Evolutionary conservation across 2,888 invertebrate species (phyloP).

Genomic region (Spilarctia lutea): DNA sequence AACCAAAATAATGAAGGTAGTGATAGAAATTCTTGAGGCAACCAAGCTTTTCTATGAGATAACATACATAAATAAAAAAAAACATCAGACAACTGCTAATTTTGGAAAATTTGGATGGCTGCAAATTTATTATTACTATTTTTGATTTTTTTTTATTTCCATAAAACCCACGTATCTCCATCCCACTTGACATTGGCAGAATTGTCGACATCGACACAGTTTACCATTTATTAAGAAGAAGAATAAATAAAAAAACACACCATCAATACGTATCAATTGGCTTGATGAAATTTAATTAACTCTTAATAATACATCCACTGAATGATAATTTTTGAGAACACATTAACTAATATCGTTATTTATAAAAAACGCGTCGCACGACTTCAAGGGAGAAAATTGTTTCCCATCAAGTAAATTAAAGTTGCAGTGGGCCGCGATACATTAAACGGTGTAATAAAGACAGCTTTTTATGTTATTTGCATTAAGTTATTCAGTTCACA

Average conservation of each 20-base stretch:
- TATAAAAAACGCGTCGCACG: background rate
- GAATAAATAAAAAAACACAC: too few relatives aligned
- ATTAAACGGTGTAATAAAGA: conserved; percentile 47
- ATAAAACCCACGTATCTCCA: too few relatives aligned
- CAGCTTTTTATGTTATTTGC: conserved; percentile 58
- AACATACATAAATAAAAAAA: too few relatives aligned
- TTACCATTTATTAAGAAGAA: too few relatives aligned
- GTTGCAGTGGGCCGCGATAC: conserved; percentile 28
- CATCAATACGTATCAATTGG: background rate
- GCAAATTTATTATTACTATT: too few relatives aligned
- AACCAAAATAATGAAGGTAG: too few relatives aligned
- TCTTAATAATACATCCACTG: background rate
- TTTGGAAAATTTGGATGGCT: too few relatives aligned
- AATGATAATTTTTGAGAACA: background rate
- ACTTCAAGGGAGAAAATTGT: conserved; percentile 2
- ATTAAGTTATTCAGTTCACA: conserved; percentile 71
- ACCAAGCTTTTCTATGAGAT: too few relatives aligned
- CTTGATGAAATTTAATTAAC: background rate
- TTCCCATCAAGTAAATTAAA: conserved; percentile 14
- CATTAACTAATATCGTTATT: background rate
- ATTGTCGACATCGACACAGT: too few relatives aligned
- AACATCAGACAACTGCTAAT: too few relatives aligned
- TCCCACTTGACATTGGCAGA: too few relatives aligned
- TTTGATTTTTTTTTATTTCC: too few relatives aligned
- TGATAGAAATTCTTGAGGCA: background rate